Conservation (phyloP, 2,113 vertebrate genomes). For the Semnopithecus entellus region DNA sequence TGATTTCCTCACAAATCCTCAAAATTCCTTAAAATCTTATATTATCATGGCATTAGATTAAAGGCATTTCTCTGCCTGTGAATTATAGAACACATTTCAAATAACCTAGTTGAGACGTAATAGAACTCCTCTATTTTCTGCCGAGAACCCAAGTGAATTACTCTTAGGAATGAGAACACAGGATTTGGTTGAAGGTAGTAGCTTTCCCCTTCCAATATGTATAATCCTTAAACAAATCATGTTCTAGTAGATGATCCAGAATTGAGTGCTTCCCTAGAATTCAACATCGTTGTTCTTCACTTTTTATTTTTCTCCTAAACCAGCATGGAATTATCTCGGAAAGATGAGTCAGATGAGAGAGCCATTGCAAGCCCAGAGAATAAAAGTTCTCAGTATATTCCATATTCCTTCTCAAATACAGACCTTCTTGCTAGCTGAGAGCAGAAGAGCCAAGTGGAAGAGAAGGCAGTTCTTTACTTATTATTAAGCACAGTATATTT, state of each 20-base stretch:
- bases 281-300: not conserved
- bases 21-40: not conserved
- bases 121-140: not conserved
- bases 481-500: not conserved
- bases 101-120: not conserved
- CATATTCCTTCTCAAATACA: not conserved
- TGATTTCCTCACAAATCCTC: not conserved
- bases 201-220: not conserved
- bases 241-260: not conserved
- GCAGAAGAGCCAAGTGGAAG: not conserved
- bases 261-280: not conserved
- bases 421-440: not conserved
- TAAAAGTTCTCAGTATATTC: not conserved
- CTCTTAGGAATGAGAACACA: not conserved
- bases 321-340: not conserved
- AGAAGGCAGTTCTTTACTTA: not conserved
- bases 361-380: not conserved
- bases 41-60: not conserved
- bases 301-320: conserved; percentile 27
- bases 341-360: not conserved
- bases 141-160: not conserved
- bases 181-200: not conserved
- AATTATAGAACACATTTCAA: not conserved
- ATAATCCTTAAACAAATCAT: not conserved
- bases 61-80: not conserved